Base-by-base conservation (phyloP, 2,113 vertebrate genomes). In the Chloroceryle aenea region DNA sequence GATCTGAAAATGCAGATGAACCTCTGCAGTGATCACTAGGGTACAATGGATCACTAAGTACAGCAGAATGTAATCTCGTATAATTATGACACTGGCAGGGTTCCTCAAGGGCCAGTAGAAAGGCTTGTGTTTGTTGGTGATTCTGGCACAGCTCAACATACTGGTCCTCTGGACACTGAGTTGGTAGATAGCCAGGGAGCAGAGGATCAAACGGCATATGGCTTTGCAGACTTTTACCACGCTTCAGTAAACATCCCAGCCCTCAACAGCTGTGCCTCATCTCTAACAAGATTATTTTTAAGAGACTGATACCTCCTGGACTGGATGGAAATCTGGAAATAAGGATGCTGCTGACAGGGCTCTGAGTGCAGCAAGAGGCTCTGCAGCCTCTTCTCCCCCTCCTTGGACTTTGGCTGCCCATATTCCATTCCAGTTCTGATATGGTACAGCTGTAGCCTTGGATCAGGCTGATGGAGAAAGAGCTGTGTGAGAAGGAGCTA, bases 271-370 rank as follows among this genome's bases (percentile, higher is more conserved):
- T 95, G 96, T 93, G 93, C 77, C 80, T 93, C 11, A 1, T 92
- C 94, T 95, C 89, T 95, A 92, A 89, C 80, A 92, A 92, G 92
- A 95, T 96, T 92, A 81, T 80, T 94, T 96, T 95, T 95, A 95
- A 95, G 89, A 95, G 83, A 92, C 69, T 87, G 56, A 81, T 95
- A 92, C 76, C 77, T 95, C 93, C 95, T 92, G 91, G 84, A 74
- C 83, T 89, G 76, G 42, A 87, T 93, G 53, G 87, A 96, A 96
- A 88, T 90, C 86, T 95, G 83, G 74, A 95, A 92, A 90, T 84
- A 93, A 75, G 47, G 47, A 36, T 43, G 23, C 72, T 81, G 69
- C 72, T 95, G 72, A 89, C 73, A 87, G 47, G 59, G 42, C 56
- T 80, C 42, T 50, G 68, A 67, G 56, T 59, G 34, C 47, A 74